Evolutionary conservation across 1,140 invertebrate genomes (phyloP).

Genomic region (Aphelenchoides besseyi): DNA sequence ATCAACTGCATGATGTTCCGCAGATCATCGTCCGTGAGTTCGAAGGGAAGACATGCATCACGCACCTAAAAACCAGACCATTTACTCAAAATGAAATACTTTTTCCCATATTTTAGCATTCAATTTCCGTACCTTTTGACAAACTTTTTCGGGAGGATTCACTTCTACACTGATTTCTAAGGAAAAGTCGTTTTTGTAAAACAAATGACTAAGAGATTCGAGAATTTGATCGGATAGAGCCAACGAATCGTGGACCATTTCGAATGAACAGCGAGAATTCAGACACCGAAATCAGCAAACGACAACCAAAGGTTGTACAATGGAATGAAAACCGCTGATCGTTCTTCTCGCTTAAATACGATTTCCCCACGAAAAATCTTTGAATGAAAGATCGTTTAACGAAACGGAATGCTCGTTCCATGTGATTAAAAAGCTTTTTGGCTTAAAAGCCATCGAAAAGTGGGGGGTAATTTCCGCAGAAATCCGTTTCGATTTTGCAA

Average conservation of each 20-base stretch:
- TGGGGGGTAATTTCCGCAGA: no score
- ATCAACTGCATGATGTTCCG: constrained; percentile 43
- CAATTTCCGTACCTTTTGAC: not conserved
- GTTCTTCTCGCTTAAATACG: no score
- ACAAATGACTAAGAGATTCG: not conserved
- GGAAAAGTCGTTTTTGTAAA: not conserved
- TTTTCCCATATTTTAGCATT: not conserved
- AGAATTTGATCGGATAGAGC: not conserved
- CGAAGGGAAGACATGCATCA: constrained; percentile 44
- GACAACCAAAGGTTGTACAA: not conserved
- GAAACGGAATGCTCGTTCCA: no score
- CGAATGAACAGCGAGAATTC: not conserved
- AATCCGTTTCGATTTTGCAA: no score
- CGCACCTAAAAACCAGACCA: constrained; percentile 45
- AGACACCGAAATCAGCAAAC: not conserved
- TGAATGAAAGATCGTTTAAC: no score
- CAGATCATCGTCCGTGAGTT: constrained; percentile 43
- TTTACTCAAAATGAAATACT: not conserved
- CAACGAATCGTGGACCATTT: not conserved
- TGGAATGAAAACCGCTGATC: no score
- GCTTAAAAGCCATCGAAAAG: no score
- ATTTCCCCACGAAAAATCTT: no score
- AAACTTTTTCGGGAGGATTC: not conserved
- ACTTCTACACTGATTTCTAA: not conserved
- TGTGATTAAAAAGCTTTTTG: no score